Evolutionary conservation across 1,140 invertebrate genomes (phyloP).

Genomic region (Caenorhabditis latens): DNA sequence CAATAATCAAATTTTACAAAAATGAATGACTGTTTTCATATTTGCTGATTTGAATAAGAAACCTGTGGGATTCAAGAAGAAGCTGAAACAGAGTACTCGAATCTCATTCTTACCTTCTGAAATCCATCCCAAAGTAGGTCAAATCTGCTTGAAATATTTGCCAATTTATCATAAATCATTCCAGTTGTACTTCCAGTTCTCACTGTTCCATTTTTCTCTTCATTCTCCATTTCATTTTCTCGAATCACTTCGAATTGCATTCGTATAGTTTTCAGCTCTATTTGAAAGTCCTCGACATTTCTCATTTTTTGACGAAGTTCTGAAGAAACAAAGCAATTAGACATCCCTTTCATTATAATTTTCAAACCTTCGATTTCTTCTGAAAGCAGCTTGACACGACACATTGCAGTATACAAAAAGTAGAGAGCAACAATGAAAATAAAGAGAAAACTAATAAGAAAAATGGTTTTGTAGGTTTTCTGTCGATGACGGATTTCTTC

Average conservation of each 20-base stretch:
- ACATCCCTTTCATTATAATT: neutral
- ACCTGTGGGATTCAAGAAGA: neutral
- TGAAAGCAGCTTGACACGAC: conserved; percentile 23
- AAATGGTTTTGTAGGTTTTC: conserved; percentile 46
- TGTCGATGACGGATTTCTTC: conserved; percentile 50
- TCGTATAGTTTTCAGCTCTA: conserved; percentile 33
- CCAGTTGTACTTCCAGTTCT: conserved; percentile 46
- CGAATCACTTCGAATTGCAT: conserved; percentile 45
- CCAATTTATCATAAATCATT: conserved; percentile 55
- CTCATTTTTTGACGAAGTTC: conserved; percentile 27
- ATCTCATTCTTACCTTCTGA: conserved; percentile 5
- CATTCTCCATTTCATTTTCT: conserved; percentile 24
- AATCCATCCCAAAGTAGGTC: conserved; percentile 11
- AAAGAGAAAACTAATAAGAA: conserved; percentile 24
- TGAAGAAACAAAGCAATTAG: neutral
- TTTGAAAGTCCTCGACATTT: conserved; percentile 22
- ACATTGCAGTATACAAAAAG: conserved; percentile 37
- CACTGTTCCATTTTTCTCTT: neutral
- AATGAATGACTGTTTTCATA: no score
- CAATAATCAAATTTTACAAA: no score
- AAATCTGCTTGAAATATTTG: conserved; percentile 41
- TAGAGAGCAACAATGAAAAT: conserved; percentile 31
- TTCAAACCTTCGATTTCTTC: conserved; percentile 25
- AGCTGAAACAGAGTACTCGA: neutral
- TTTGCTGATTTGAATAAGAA: neutral